These are phyloP conservation scores for Hippocampus abdominalis DNA, from an alignment of 2,113 vertebrate genomes.

Conservation along the genomic window DNA sequence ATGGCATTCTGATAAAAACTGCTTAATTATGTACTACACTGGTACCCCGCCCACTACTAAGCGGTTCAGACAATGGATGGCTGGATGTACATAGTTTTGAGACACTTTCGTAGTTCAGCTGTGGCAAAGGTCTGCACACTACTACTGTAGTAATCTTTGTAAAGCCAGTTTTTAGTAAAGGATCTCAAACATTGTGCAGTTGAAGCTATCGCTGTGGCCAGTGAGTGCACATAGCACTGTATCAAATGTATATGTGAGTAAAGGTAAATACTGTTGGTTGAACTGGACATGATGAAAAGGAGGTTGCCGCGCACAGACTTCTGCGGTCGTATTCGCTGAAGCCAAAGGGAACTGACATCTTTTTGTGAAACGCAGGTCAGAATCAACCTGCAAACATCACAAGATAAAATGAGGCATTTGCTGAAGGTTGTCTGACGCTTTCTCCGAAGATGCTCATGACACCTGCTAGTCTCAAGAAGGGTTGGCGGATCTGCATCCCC, in stretches of 20 bases:
- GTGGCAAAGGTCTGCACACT: background rate
- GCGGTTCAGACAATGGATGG: too few relatives aligned
- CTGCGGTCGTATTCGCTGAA: constrained; percentile 81
- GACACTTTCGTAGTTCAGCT: background rate
- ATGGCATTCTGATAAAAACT: background rate
- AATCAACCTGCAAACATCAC: constrained; percentile 77
- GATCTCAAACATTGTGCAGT: background rate
- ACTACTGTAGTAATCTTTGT: background rate
- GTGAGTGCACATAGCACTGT: background rate
- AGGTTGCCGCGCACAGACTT: constrained; percentile 76
- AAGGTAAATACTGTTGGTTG: constrained; percentile 82
- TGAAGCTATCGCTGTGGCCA: background rate
- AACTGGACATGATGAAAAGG: constrained; percentile 96
- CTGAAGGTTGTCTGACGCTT: constrained; percentile 5
- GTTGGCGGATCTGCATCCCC: constrained; percentile 90
- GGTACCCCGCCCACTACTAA: too few relatives aligned
- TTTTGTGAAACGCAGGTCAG: constrained; percentile 88
- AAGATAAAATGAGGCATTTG: constrained; percentile 14
- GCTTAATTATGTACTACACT: too few relatives aligned
- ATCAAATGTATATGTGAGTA: background rate
- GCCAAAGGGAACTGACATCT: constrained; percentile 83
- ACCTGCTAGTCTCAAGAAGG: constrained; percentile 93
- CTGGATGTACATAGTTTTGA: too few relatives aligned
- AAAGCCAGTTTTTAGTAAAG: background rate
- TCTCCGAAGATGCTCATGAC: constrained; percentile 19